Percentiles rank a stretch among this genome's conserved stretches.
phyloP scores from a whole-genome alignment of 2,888 invertebrate genomes.

The Drepana falcataria region DNA sequence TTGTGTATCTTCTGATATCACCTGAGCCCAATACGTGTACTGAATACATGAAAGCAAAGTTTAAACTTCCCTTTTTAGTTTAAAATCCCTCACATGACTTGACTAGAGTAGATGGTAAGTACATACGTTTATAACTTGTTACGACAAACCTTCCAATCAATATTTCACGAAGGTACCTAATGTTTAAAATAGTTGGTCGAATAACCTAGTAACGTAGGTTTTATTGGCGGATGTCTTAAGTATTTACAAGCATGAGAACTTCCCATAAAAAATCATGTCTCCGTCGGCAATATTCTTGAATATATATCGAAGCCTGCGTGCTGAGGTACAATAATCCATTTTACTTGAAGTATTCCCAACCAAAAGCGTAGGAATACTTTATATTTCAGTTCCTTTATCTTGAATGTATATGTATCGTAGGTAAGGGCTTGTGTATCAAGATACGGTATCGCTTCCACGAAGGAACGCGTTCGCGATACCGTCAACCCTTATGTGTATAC shows the following conservation, averaged over 20 bases:
- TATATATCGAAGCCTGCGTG: constrained; percentile 20
- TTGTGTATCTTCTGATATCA: constrained; percentile 61
- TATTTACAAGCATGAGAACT: constrained; percentile 25
- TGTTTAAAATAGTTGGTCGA: neutral
- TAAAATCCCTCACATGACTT: too few species aligned
- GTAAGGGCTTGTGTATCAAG: constrained; percentile 16
- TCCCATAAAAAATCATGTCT: constrained; percentile 20
- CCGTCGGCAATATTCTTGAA: constrained; percentile 17
- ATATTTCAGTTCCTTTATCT: too few species aligned
- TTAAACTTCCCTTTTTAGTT: constrained; percentile 1
- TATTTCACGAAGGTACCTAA: neutral
- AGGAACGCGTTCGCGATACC: constrained; percentile 43
- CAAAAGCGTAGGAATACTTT: too few species aligned
- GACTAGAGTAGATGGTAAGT: too few species aligned
- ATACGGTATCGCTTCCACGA: constrained; percentile 49
- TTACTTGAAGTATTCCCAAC: neutral
- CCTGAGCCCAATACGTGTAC: constrained; percentile 64
- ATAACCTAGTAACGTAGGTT: neutral
- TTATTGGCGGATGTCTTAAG: constrained; percentile 5
- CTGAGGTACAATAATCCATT: constrained; percentile 15
- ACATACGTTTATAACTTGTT: neutral
- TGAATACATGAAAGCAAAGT: constrained; percentile 36
- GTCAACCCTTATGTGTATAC: constrained; percentile 43
- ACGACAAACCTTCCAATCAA: neutral
- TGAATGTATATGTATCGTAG: constrained; percentile 7